Conservation (phyloP, 2,113 vertebrate genomes). For the Steatornis caripensis region DNA sequence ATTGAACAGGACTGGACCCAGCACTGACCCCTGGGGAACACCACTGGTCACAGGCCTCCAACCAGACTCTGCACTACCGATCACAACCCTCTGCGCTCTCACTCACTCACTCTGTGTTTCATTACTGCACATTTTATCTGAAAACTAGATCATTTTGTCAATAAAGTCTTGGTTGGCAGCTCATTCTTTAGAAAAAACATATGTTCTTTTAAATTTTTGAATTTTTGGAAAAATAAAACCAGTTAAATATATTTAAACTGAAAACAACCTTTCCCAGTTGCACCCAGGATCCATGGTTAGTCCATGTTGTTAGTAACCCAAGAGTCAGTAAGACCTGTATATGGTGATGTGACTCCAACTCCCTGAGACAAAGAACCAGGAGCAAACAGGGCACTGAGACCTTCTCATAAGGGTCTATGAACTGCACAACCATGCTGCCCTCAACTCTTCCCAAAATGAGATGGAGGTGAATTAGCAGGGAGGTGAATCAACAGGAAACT, state of each 20-base stretch:
- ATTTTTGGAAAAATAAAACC: neutral
- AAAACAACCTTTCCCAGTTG: neutral
- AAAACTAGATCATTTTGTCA: neutral
- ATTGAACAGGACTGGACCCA: too few relatives aligned
- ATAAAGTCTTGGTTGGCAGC: neutral
- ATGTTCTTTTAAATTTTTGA: neutral
- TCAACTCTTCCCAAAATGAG: neutral
- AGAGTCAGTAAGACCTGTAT: neutral
- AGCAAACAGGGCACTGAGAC: neutral
- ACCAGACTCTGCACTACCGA: too few relatives aligned
- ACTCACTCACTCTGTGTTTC: neutral
- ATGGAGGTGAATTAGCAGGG: neutral
- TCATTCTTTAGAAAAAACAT: neutral
- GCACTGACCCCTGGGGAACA: too few relatives aligned
- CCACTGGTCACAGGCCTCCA: too few relatives aligned
- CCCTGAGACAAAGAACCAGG: neutral
- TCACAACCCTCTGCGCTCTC: too few relatives aligned
- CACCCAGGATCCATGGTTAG: neutral
- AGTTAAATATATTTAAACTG: neutral
- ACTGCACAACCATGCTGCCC: accelerated
- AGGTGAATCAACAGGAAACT: neutral
- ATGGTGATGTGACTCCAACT: neutral
- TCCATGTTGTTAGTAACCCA: neutral
- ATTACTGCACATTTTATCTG: neutral
- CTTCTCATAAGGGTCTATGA: neutral